Evolutionary conservation across 2,113 vertebrate genomes (phyloP).

Genomic region (Zosterops japonicus): DNA sequence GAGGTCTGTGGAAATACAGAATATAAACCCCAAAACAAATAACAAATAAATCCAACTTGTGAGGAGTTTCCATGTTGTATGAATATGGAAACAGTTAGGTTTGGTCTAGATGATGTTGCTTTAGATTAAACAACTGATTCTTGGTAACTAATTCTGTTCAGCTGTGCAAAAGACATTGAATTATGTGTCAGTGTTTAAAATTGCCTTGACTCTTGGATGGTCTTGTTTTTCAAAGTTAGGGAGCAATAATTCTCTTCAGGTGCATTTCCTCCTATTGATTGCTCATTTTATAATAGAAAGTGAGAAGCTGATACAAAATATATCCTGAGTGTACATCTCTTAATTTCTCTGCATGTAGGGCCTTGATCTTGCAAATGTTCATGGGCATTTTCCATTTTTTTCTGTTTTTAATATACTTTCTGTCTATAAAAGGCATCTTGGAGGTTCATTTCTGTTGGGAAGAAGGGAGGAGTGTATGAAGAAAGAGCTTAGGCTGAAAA

Average conservation of each 20-base stretch:
- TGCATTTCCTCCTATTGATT: not conserved
- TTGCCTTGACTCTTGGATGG: not conserved
- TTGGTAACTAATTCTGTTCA: not conserved
- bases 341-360: not conserved
- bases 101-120: not conserved
- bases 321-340: not conserved
- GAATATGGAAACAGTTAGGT: not conserved
- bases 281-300: not conserved
- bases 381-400: not conserved
- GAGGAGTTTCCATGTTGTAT: not conserved
- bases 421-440: not conserved
- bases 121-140: not conserved
- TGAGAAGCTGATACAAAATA: not conserved
- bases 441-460: not conserved
- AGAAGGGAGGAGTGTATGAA: not conserved
- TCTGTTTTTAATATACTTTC: not conserved
- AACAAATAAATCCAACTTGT: rapidly evolving
- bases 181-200: not conserved
- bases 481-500: not conserved
- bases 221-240: not conserved
- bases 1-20: not conserved
- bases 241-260: not conserved
- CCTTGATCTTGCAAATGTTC: not conserved
- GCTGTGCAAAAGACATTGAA: not conserved
- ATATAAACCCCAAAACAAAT: not conserved